Evolutionary conservation across 1,140 invertebrate species (phyloP), one percentile per base, ranked within the genome.

Genomic region (Bombus fervidus): DNA sequence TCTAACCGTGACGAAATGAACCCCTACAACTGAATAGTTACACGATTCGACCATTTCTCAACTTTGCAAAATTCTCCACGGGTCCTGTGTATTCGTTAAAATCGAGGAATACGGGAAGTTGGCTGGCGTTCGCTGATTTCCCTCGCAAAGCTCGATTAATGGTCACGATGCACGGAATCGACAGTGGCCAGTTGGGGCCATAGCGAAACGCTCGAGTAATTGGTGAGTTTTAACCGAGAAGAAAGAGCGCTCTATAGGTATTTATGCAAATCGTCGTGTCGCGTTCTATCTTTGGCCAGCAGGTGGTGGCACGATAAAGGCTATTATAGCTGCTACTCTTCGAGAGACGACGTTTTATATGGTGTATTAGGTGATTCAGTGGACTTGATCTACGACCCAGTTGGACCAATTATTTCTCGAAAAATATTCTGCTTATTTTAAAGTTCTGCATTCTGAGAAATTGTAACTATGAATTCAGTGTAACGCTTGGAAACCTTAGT

Each of bases 221-320:
- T 83, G 81, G 73, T 22, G 68, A 78, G 37, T 71, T 83, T 72
- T 43, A 66, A 43, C 72, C 25, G 73, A 69, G 28, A 41, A 41
- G 57, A 53, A 62, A 37, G 31, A 81, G 34, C 12, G 34, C 5
- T 25, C 37, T 41, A 2, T 18, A 8, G 22, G 85, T 83, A 78
- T 77, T 86, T 86, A 86, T 86, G 85, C 81, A 86, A 86, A 86
- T 86, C 66, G 57, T 10, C 47, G 78, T 43, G 59, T 59, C 71
- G 53, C 47, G n/a, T 62, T 79, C 73, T 73, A 79, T 79, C 74
- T 79, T 84, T 47, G 66, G 66, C 66, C 81, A 83, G 73, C 83
- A 79, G 66, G 75, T 72, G 76, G 75, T 37, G 75, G 28, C 28
- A 47, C 31, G 82, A 72, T 79, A 84, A 79, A 78, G 64, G 39